Percentiles rank a stretch among this genome's conserved stretches.
Conservation (phyloP, 2,113 vertebrate genomes). For the Trogon surrucura region DNA sequence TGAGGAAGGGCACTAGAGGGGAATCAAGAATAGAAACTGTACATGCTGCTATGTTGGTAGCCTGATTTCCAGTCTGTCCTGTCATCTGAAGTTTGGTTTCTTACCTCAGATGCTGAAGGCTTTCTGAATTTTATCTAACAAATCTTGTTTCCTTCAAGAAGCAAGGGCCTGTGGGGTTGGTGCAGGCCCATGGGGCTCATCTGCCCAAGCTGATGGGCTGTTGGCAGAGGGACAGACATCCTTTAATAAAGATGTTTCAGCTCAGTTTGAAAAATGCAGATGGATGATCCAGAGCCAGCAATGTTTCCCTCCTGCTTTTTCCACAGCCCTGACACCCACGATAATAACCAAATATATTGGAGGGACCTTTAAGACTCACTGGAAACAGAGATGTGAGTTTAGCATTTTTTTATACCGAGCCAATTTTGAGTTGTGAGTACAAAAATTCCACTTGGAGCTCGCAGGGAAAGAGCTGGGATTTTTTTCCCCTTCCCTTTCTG, state of each 20-base stretch:
- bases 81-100: not conserved
- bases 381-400: not conserved
- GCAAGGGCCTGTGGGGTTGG: rapidly evolving
- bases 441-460: not conserved
- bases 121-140: not conserved
- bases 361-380: not conserved
- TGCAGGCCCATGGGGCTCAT: not conserved
- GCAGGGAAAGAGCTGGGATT: not conserved
- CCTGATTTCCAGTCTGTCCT: not conserved
- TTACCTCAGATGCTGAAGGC: not conserved
- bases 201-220: not conserved
- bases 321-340: not conserved
- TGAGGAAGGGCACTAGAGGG: not conserved
- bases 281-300: not conserved
- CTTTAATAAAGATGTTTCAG: not conserved
- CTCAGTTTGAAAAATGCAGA: not conserved
- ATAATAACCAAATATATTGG: not conserved
- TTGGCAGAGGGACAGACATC: not conserved
- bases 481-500: not conserved
- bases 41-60: not conserved
- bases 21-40: not conserved
- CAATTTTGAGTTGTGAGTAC: not conserved
- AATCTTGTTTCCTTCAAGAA: not conserved
- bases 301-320: not conserved
- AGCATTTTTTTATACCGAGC: not conserved